These are phyloP conservation scores for Leptopilina clavipes DNA, from an alignment of 1,140 invertebrate species.

Conservation along the genomic window DNA sequence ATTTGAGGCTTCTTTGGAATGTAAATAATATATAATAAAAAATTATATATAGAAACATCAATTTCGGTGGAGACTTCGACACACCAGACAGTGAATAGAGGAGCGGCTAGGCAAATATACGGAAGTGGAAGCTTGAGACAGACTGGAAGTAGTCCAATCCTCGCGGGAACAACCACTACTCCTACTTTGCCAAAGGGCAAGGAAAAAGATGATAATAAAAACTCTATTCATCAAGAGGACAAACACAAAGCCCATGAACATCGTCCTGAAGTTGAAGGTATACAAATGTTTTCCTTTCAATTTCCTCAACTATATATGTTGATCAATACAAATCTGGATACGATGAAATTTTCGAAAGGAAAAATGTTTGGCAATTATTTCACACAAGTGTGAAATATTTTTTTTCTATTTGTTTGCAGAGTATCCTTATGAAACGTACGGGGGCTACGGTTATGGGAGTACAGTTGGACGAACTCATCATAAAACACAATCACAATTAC, in stretches of 20 bases:
- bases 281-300: not conserved
- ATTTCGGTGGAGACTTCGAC: conserved; percentile 56
- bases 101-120: conserved; percentile 77
- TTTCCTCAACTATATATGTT: no score
- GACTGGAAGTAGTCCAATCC: conserved; percentile 49
- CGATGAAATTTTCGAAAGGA: no score
- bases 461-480: conserved; percentile 41
- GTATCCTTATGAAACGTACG: conserved; percentile 44
- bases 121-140: conserved; percentile 76
- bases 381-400: no score
- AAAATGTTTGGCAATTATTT: no score
- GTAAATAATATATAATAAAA: no score
- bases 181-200: conserved; percentile 46
- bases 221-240: conserved; percentile 55
- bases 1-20: no score
- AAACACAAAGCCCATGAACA: conserved; percentile 49
- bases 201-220: conserved; percentile 52
- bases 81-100: conserved; percentile 70
- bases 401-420: conserved; percentile 34
- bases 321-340: no score
- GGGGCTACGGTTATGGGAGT: conserved; percentile 50
- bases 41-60: conserved; percentile 39
- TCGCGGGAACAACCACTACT: conserved; percentile 50
- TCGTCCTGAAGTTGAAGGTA: conserved; percentile 43
- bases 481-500: conserved; percentile 49